Conservation (phyloP, 2,888 invertebrate genomes). For the Lacanobia oleracea region DNA sequence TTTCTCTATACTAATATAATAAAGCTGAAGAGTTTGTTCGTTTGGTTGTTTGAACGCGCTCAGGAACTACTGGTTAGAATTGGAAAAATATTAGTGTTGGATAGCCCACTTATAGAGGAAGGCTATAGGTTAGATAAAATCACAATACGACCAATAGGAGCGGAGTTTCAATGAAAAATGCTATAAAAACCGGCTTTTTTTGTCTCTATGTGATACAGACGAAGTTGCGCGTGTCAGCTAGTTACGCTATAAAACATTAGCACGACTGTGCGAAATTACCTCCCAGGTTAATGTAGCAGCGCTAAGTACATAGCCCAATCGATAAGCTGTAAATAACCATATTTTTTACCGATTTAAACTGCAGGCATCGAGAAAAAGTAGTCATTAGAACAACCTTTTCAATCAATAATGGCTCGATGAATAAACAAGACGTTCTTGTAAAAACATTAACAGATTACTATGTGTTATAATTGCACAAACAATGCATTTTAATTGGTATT, state of each 20-base stretch:
- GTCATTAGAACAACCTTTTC: slow-evolving; percentile 5
- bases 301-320: background rate
- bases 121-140: too few relatives aligned
- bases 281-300: background rate
- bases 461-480: slow-evolving; percentile 26
- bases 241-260: background rate
- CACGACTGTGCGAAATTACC: slow-evolving; percentile 13
- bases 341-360: slow-evolving; percentile 4
- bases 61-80: too few relatives aligned
- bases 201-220: too few relatives aligned
- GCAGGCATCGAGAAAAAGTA: slow-evolving; percentile 8
- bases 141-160: too few relatives aligned
- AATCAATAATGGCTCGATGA: slow-evolving; percentile 8
- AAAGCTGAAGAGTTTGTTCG: too few relatives aligned
- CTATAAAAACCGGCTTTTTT: too few relatives aligned
- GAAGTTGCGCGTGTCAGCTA: too few relatives aligned
- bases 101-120: too few relatives aligned
- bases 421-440: slow-evolving; percentile 21
- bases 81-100: too few relatives aligned
- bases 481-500: slow-evolving; percentile 43
- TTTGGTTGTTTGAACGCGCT: too few relatives aligned
- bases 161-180: too few relatives aligned
- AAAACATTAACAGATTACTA: slow-evolving; percentile 11
- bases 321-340: background rate
- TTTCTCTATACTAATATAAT: background rate